Base-by-base conservation (phyloP, 2,888 invertebrate species). In the Zygothrica quintamaculata region DNA sequence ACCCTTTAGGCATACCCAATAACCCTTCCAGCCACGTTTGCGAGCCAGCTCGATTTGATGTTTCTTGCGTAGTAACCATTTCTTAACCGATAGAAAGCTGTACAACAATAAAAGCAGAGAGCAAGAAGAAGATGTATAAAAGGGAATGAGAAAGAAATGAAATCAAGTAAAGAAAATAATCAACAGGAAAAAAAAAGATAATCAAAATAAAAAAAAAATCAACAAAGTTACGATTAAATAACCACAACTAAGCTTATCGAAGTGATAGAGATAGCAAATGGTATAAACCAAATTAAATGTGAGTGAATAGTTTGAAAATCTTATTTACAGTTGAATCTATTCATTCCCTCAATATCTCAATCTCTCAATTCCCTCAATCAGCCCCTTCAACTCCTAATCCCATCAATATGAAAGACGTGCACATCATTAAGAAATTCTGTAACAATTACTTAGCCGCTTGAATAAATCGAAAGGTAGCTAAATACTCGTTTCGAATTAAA, bases 1-100 rank as follows among this genome's bases (percentile, higher is more conserved):
- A 80, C 99, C 99, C 92, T 98, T 99, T 84, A 99, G 93, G 91
- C 98, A 98, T 52, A 99, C 98, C 98, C 98, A 99, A 92, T 99
- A 99, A 72, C 98, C 98, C 92, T 98, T 98, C 99, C 99, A 99
- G 75, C 97, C 98, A 39, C 98, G 94, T 91, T 98, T 97, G 59
- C 98, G 94, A 40, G 98, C 98, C 91, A 99, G 92, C 92, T 98
- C 98, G 90, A 98, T 96, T 92, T 98, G 98, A 92, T 98, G 97
- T 91, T 98, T 98, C 92, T 98, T 98, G 85, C 98, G 95, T 77
- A 98, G 93, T 84, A 99, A 92, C 99, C 99, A 99, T 93, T 99
- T 99, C 93, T 99, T 99, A 86, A 99, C 98, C 90, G 97, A 97
- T 88, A 99, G 93, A 92, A 98, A 99, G 91, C 98, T 98, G 93